Percentiles rank a stretch among this genome's conserved stretches.
Evolutionary conservation across 2,888 invertebrate species (phyloP).

Genomic region (Macrosoma leucophasiata): DNA sequence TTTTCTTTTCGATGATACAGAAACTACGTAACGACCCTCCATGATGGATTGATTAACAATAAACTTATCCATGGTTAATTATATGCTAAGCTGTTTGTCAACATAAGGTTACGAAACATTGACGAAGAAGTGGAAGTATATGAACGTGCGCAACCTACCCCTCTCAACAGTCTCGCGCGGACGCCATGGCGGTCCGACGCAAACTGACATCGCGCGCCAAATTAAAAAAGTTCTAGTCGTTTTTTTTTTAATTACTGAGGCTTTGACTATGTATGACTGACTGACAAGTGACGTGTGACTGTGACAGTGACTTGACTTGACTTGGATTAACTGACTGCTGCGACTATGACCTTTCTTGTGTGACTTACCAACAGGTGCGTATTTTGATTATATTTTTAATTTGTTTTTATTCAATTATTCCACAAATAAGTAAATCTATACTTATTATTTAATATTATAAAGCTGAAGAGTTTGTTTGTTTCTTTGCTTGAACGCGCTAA

Average conservation of each 20-base stretch:
- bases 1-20: too few relatives aligned
- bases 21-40: too few relatives aligned
- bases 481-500: too few relatives aligned
- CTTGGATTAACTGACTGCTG: slow-evolving; percentile 37
- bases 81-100: slow-evolving; percentile 22
- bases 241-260: slow-evolving; percentile 30
- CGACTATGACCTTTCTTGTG: too few relatives aligned
- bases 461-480: too few relatives aligned
- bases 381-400: too few relatives aligned
- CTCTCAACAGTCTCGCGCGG: slow-evolving; percentile 50
- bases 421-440: too few relatives aligned
- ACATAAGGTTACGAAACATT: slow-evolving; percentile 29
- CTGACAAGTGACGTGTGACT: slow-evolving; percentile 30
- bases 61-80: too few relatives aligned
- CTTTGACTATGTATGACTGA: slow-evolving; percentile 18
- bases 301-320: slow-evolving; percentile 38
- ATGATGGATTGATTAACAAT: too few relatives aligned
- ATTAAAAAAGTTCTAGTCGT: slow-evolving; percentile 54
- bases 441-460: too few relatives aligned
- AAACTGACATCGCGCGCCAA: slow-evolving; percentile 39
- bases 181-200: slow-evolving; percentile 56
- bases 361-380: too few relatives aligned
- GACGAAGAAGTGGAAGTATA: slow-evolving; percentile 62
- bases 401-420: too few relatives aligned
- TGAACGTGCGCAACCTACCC: slow-evolving; percentile 38